A percentile compares a stretch with the other conserved stretches of the same genome.
Conservation (phyloP, 2,888 invertebrate species). For the Eristalis arbustorum region DNA sequence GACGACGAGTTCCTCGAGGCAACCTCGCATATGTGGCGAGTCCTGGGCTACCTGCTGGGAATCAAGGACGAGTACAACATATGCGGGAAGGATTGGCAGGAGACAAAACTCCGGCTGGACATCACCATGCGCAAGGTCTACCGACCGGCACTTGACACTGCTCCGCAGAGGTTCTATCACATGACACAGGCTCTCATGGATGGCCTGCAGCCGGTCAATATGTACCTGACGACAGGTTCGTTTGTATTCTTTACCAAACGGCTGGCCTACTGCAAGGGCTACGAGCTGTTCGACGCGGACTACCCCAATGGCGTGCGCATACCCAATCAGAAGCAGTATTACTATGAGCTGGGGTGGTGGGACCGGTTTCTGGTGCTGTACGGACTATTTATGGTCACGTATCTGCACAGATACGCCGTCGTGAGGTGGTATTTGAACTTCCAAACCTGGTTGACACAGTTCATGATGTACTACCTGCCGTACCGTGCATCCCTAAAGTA, state of each 20-base stretch:
- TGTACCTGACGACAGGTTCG: conserved; percentile 82
- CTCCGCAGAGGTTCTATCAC: conserved; percentile 84
- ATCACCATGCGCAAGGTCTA: conserved; percentile 83
- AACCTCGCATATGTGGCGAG: conserved; percentile 91
- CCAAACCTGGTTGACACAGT: conserved; percentile 82
- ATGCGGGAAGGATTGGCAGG: conserved; percentile 83
- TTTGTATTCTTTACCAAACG: conserved; percentile 83
- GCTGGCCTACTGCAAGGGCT: conserved; percentile 83
- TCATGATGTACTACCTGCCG: conserved; percentile 85
- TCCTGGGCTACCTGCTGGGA: conserved; percentile 90
- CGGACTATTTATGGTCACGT: conserved; percentile 76
- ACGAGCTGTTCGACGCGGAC: conserved; percentile 80
- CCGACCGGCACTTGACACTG: conserved; percentile 83
- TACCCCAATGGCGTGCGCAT: conserved; percentile 72
- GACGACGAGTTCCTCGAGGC: conserved; percentile 85
- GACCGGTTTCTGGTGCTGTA: conserved; percentile 78
- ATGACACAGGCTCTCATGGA: conserved; percentile 85
- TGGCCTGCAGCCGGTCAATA: conserved; percentile 86
- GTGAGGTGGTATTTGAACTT: conserved; percentile 84
- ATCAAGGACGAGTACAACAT: conserved; percentile 90
- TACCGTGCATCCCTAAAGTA: conserved; percentile 85
- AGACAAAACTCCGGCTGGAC: conserved; percentile 82
- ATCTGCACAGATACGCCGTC: conserved; percentile 80
- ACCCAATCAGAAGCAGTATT: conserved; percentile 79
- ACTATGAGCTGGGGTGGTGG: conserved; percentile 81